These are phyloP conservation scores for Catagonus wagneri DNA, from an alignment of 2,113 vertebrate genomes.

Conservation along the genomic window DNA sequence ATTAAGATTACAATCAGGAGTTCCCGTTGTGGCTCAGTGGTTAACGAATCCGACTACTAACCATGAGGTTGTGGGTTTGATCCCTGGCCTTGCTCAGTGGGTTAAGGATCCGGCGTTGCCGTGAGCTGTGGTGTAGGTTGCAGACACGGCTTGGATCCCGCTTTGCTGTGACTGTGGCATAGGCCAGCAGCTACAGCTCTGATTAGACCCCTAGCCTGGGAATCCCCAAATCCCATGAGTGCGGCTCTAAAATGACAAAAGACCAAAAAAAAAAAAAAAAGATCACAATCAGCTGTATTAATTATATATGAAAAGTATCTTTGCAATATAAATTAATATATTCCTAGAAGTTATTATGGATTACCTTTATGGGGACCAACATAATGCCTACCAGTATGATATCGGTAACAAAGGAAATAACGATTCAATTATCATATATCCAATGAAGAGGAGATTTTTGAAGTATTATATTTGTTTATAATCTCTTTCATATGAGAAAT, in stretches of 20 bases:
- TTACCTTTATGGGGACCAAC: background rate
- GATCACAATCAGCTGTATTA: background rate
- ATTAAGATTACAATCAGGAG: background rate
- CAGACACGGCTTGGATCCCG: too few species aligned
- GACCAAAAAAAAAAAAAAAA: background rate
- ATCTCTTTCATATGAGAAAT: background rate
- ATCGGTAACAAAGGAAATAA: background rate
- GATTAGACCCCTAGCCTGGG: too few species aligned
- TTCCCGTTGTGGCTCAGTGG: too few species aligned
- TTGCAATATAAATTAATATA: background rate
- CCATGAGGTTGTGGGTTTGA: too few species aligned
- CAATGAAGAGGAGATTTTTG: background rate
- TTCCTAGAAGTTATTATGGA: fast-evolving
- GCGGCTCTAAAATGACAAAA: too few species aligned
- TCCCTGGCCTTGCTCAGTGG: too few species aligned
- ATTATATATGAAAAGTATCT: background rate
- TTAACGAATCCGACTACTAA: too few species aligned
- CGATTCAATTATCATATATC: background rate
- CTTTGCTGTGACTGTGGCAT: too few species aligned
- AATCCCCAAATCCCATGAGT: too few species aligned
- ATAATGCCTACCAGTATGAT: background rate
- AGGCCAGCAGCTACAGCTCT: too few species aligned
- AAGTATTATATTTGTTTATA: slow-evolving; percentile 2
- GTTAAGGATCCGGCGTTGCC: too few species aligned
- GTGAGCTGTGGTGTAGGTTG: too few species aligned